Evolutionary conservation across 2,113 vertebrate genomes (phyloP).

Genomic region (Peromyscus leucopus): DNA sequence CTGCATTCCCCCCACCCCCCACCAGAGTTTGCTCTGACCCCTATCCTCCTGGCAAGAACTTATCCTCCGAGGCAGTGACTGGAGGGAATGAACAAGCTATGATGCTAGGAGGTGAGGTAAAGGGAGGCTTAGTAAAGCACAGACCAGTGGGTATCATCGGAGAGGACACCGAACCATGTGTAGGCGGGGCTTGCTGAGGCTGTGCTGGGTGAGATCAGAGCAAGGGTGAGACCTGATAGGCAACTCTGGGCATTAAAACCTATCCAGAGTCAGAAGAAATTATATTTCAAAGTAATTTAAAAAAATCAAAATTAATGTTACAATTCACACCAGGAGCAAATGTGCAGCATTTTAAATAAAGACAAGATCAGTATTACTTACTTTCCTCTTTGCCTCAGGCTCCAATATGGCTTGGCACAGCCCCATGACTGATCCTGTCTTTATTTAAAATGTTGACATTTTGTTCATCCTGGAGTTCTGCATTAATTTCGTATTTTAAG

Average conservation of each 20-base stretch:
- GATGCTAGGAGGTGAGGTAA: background rate
- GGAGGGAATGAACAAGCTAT: background rate
- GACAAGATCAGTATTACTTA: background rate
- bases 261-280: background rate
- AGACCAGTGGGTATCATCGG: fast-evolving
- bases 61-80: fast-evolving
- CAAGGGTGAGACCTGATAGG: fast-evolving
- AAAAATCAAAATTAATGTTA: slow-evolving; percentile 18
- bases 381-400: slow-evolving; percentile 48
- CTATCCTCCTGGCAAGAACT: background rate
- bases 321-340: background rate
- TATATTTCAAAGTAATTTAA: background rate
- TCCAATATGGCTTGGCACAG: slow-evolving; percentile 59
- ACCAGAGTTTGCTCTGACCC: background rate
- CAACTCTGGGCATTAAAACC: background rate
- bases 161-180: fast-evolving
- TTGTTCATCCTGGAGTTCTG: slow-evolving; percentile 49
- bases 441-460: slow-evolving; percentile 66
- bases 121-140: background rate
- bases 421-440: background rate
- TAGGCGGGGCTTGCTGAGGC: fast-evolving
- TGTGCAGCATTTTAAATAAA: slow-evolving; percentile 50
- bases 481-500: background rate
- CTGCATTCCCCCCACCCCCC: background rate
- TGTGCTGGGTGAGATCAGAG: background rate